Evolutionary conservation across 2,888 invertebrate genomes (phyloP), one percentile per base, ranked within the genome.

Genomic region (Caenorhabditis angaria): DNA sequence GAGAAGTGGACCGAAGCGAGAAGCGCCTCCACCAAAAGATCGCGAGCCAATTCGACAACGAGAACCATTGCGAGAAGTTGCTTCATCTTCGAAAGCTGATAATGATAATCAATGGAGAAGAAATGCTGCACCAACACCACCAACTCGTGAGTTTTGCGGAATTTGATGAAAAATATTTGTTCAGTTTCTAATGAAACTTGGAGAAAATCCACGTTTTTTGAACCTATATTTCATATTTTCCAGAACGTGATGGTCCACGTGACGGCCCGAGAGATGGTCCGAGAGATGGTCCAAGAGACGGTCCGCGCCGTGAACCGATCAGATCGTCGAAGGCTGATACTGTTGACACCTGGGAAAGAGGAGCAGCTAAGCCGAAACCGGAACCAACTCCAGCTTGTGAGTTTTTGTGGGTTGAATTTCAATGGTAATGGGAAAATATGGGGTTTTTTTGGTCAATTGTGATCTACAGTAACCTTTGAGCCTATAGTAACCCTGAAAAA

Each of bases 1-100:
- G 80, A 62, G 80, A 58, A 58, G 60, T 35, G 60, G 72, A 56
- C 56, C 69, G 24, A 54, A 55, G 48, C 70, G 65, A 12, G 69
- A 56, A 47, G n/a, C n/a, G n/a, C n/a, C n/a, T n/a, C 55, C 57
- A 22, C 60, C 63, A 22, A 59, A 57, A 10, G 57, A 61, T 12
- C 29, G 58, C 27, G 65, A 61, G 22, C 27, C 25, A 1, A 56
- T n/a, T 14, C 65, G 65, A 12, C 47, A 55, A 22, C 54, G 66
- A 50, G 66, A 70, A 28, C 65, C 61, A 27, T 63, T 70, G 59
- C 61, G 70, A 48, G 70, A 70, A 29, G 41, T 58, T 12, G 58
- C 58, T 3, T n/a, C 61, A 8, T 70, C 70, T 6, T 24, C 50
- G 22, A 65, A 61, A 53, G 64, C 70, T 10, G 70, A 70, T 22